Percentiles rank a stretch among this genome's conserved stretches.
phyloP scores from a whole-genome alignment of 2,113 vertebrate species.

The Catharus bicknelli region DNA sequence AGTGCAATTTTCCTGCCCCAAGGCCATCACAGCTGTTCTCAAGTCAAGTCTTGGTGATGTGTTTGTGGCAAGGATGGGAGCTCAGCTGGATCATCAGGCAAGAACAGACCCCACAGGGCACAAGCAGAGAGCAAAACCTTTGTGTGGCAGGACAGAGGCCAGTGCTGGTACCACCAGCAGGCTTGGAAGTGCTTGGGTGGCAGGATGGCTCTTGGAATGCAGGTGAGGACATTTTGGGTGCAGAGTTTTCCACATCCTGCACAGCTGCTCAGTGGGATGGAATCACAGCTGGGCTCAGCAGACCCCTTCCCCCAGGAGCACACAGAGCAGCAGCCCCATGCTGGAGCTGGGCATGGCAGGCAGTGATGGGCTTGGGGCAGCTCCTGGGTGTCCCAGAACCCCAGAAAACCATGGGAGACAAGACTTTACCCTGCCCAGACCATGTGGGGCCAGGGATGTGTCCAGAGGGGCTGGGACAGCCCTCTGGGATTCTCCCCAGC shows the following conservation, averaged over 20 bases:
- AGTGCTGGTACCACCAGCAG: neutral
- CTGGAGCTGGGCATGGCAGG: neutral
- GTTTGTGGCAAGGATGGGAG: neutral
- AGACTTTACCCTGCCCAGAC: neutral
- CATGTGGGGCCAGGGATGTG: neutral
- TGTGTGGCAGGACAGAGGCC: neutral
- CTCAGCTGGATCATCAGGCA: neutral
- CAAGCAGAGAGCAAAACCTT: neutral
- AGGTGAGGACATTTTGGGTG: neutral
- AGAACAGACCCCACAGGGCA: neutral
- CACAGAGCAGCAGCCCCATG: neutral
- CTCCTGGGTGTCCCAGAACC: neutral
- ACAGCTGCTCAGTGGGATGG: neutral
- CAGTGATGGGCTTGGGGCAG: rapidly evolving
- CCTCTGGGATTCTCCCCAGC: neutral
- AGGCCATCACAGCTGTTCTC: neutral
- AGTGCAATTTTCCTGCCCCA: rapidly evolving
- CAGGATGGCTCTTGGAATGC: neutral
- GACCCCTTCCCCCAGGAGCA: neutral
- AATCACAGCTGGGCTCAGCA: neutral
- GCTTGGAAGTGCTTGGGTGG: rapidly evolving
- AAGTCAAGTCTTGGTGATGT: neutral
- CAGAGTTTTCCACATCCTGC: neutral
- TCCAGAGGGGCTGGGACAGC: neutral
- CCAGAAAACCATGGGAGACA: rapidly evolving